Base-by-base conservation (phyloP, 2,113 vertebrate species). In the Bagarius yarrelli region DNA sequence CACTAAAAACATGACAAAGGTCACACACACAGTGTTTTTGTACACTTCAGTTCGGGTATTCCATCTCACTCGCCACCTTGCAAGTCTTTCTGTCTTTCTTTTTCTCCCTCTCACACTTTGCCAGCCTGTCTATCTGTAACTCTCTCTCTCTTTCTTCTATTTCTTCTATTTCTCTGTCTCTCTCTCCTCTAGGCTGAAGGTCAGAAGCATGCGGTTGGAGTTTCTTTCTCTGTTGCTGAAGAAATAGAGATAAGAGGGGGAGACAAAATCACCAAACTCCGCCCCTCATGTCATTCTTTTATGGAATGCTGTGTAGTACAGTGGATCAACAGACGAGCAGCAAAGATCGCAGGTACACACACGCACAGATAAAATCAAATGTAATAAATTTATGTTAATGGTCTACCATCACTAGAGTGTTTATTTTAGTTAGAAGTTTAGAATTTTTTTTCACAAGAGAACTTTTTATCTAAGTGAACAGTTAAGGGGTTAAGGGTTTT, bases 251-350 rank as follows among this genome's bases (percentile, higher is more conserved):
- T 59, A 27, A 55, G 19, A 9, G 73, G 8, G 16, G 56, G n/a
- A 27, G 34, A 23, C 8, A 60, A 57, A 16, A 23, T 76, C 27
- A 59, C 23, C 90, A 92, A 84, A 86, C 94, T 93, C 0, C 85
- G 93, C 8, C 84, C 95, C 69, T 88, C 93, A 1, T 93, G 94
- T 67, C 93, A 94, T 88, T 94, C 94, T 0, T 90, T 97, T 84
- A 95, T 95, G 95, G 94, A 93, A 47, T 96, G 95, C 74, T 97
- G 95, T 72, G 90, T 96, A 50, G 93, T 96, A 81, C 96, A 95
- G 88, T 95, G 95, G 95, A 95, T 97, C 50, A 94, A 93, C 79
- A 95, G 94, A 2, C 86, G 93, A 0, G 90, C 91, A 0, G 91
- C 95, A 0, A 94, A 95, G 86, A 94, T 93, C 18, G 92, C 94